Conservation (phyloP, 2,888 invertebrate species). For the Caenorhabditis sp. region DNA sequence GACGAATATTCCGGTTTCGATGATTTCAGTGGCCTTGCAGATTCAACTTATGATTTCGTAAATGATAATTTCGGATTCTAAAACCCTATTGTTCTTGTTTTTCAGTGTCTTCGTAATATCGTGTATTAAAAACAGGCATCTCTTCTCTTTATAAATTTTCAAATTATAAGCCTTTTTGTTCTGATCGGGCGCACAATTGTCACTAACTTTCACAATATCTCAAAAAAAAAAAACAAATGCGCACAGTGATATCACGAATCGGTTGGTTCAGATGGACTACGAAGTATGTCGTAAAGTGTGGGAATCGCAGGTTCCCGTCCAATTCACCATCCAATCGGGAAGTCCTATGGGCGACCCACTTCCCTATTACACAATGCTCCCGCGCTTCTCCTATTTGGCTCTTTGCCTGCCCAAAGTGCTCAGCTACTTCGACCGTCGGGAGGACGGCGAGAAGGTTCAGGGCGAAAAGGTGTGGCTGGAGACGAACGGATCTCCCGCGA, state of each 20-base stretch:
- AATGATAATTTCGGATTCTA: slow-evolving; percentile 44
- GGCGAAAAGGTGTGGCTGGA: slow-evolving; percentile 71
- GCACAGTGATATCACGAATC: no score
- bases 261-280: slow-evolving; percentile 85
- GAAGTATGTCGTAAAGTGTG: slow-evolving; percentile 94
- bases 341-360: slow-evolving; percentile 82
- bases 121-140: not conserved
- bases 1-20: not conserved
- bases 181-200: no score
- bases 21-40: slow-evolving; percentile 19
- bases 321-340: slow-evolving; percentile 90
- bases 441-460: slow-evolving; percentile 59
- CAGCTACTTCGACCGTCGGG: slow-evolving; percentile 43
- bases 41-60: slow-evolving; percentile 29
- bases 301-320: slow-evolving; percentile 94
- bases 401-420: slow-evolving; percentile 67
- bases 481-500: slow-evolving; percentile 66
- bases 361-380: slow-evolving; percentile 74
- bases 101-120: no score
- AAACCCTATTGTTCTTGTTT: no score
- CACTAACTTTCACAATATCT: no score
- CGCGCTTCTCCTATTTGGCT: slow-evolving; percentile 74
- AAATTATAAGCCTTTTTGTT: not conserved
- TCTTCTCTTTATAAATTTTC: not conserved
- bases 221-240: no score